Evolutionary conservation across 2,797 vertebrate species (phyloP).

Genomic region (Sorex maritimensis): DNA sequence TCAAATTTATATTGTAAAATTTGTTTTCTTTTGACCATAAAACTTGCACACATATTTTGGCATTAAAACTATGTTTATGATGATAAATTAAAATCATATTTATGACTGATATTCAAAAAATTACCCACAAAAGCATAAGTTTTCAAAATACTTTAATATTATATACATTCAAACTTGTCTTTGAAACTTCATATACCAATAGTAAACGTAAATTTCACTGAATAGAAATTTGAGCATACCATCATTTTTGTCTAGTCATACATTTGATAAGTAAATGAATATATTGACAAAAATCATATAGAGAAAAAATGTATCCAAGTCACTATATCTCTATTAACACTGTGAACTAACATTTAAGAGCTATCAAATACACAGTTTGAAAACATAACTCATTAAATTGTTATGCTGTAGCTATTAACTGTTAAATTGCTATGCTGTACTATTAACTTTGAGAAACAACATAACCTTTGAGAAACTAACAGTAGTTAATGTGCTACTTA

Average conservation of each 20-base stretch:
- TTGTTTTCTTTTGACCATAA: constrained; percentile 60
- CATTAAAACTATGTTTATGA: constrained; percentile 4
- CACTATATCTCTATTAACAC: not conserved
- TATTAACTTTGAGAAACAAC: not conserved
- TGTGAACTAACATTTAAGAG: constrained; percentile 11
- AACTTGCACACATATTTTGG: constrained; percentile 48
- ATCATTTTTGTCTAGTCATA: constrained; percentile 35
- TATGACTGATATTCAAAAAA: constrained; percentile 45
- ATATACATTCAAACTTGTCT: constrained; percentile 32
- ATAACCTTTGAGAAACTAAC: constrained; percentile 4
- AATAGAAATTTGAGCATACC: constrained; percentile 32
- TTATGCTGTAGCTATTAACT: not conserved
- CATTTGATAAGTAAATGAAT: constrained; percentile 10
- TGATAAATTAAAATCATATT: constrained; percentile 69
- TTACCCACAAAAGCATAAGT: not conserved
- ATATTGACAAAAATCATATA: constrained; percentile 10
- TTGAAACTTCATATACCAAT: constrained; percentile 15
- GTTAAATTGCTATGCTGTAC: not conserved
- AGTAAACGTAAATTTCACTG: constrained; percentile 35
- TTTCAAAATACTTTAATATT: constrained; percentile 48
- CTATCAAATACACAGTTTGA: not conserved
- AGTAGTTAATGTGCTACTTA: not conserved
- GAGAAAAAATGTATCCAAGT: not conserved
- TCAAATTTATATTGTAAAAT: constrained; percentile 61
- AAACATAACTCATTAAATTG: not conserved